Evolutionary conservation across 2,113 vertebrate species (phyloP), one percentile per base, ranked within the genome.

Genomic region (Talpa occidentalis): DNA sequence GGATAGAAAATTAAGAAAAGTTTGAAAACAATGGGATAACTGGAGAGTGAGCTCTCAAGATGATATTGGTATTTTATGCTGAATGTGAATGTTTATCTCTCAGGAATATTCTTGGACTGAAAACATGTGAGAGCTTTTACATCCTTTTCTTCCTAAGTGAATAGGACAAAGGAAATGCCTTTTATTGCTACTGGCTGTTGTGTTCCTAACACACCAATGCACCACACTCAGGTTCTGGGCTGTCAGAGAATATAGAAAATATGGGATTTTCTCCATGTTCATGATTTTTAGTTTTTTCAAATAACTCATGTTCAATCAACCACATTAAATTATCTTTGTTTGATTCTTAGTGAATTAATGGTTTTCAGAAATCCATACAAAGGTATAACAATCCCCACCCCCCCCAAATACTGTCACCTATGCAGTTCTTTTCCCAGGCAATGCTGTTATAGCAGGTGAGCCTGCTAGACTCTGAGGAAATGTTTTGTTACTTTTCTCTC

Each of bases 401-500:
- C 21, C 22, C 16, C 30, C 62, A 78, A 42, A 59, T 35, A 62
- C n/a, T n/a, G 77, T 64, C 24, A 67, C 44, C 21, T 0, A 24
- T 52, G 24, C 16, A 44, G 8, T 40, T 89, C 3, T 91, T 93
- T 77, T 15, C 73, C 79, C 66, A 79, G 47, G 44, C 74, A 16
- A 10, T 56, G 0, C 67, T 7, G 0, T 87, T 89, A 49, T 64
- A 85, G 85, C 52, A 28, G 9, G 28, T 80, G 8, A 89, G 6
- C 6, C 49, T 93, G 88, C 52, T 77, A 90, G 78, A 83, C 28
- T 84, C 74, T 93, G 42, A 95, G 59, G 44, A 74, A 88, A 88
- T 14, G 10, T 73, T 89, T 21, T 59, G 40, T 47, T 94, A 56
- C 35, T 96, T 90, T 81, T 78, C 21, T 93, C 12, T 35, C 74